Percentiles rank a stretch among this genome's conserved stretches.
Evolutionary conservation across 2,797 vertebrate species (phyloP).

Genomic region (Schizothorax lantsangensis): DNA sequence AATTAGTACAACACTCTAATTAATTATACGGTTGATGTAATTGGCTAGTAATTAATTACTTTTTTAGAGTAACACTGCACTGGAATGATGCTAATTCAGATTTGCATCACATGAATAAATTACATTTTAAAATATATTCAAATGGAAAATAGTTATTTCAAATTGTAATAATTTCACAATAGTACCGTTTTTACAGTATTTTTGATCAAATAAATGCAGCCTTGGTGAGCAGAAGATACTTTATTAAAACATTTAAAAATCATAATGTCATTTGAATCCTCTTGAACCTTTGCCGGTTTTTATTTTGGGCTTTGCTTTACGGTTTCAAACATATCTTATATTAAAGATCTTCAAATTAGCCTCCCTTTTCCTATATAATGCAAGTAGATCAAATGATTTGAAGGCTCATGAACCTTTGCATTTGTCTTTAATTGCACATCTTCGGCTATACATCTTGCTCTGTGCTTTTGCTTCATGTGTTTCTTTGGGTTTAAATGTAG

Average conservation of each 20-base stretch:
- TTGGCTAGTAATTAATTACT: not conserved
- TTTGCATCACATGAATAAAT: not conserved
- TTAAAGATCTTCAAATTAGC: not conserved
- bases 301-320: not conserved
- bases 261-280: not conserved
- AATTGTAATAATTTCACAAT: not conserved
- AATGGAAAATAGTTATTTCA: not conserved
- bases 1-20: not conserved
- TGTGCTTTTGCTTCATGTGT: not conserved
- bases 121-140: not conserved
- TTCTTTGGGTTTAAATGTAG: not conserved
- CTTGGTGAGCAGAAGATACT: not conserved
- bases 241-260: too few species aligned
- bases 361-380: not conserved
- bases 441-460: not conserved
- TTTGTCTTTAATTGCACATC: not conserved
- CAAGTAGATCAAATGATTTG: not conserved
- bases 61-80: not conserved
- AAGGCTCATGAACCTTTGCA: not conserved
- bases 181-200: not conserved
- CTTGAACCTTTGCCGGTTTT: not conserved
- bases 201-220: not conserved
- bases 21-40: not conserved
- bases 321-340: not conserved
- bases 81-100: not conserved